Conservation (phyloP, 2,113 vertebrate genomes). For the Microtus oregoni region DNA sequence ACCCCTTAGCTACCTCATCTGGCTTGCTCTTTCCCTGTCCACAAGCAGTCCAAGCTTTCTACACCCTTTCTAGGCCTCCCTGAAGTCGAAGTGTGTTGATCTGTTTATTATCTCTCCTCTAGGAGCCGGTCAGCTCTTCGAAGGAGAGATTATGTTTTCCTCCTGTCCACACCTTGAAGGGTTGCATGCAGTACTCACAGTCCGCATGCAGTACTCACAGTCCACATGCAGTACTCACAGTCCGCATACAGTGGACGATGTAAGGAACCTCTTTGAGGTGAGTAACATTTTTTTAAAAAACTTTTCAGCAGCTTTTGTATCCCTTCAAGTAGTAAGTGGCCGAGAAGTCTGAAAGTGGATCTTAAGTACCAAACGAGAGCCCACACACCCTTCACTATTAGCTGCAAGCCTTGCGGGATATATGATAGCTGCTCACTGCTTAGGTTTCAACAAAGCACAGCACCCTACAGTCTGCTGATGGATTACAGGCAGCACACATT, state of each 20-base stretch:
- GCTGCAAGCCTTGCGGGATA: neutral
- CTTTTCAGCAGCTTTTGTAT: neutral
- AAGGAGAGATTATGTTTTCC: neutral
- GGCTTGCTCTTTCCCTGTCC: neutral
- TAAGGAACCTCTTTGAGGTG: neutral
- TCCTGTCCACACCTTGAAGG: neutral
- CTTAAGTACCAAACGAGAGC: neutral
- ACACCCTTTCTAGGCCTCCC: too few relatives aligned
- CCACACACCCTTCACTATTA: slow-evolving; percentile 32
- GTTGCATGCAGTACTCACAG: neutral
- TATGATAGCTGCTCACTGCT: neutral
- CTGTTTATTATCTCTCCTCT: neutral
- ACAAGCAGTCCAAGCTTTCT: neutral
- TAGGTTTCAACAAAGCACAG: slow-evolving; percentile 49
- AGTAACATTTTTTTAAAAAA: neutral
- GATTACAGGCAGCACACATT: neutral
- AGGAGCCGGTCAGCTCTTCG: neutral
- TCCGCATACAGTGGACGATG: neutral
- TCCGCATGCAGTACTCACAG: neutral
- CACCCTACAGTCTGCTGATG: neutral
- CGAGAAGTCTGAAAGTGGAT: neutral
- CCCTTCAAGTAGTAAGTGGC: neutral
- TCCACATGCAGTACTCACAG: too few relatives aligned
- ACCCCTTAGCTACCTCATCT: neutral
- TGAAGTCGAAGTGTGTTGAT: fast-evolving